Percentiles rank a stretch among this genome's conserved stretches.
Evolutionary conservation across 2,797 vertebrate species (phyloP).

Genomic region (Triplophysa yarkandensis): DNA sequence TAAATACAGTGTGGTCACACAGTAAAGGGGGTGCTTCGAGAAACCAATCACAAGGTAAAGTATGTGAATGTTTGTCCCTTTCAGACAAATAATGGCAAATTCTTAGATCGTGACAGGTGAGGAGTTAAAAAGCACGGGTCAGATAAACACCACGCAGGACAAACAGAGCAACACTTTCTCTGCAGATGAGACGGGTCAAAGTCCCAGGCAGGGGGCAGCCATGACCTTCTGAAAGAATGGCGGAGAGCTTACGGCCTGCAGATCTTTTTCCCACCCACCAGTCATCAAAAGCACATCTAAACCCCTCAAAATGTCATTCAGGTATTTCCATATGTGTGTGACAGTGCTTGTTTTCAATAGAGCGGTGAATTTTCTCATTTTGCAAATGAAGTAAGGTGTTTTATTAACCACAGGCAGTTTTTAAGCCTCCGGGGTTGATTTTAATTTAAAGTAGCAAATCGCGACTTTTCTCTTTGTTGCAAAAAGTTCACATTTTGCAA

Average conservation of each 20-base stretch:
- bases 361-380: neutral
- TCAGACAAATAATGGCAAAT: conserved; percentile 31
- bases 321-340: neutral
- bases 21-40: neutral
- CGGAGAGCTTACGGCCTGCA: conserved; percentile 35
- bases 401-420: neutral
- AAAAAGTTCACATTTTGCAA: neutral
- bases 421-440: neutral
- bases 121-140: conserved; percentile 10
- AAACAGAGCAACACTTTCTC: conserved; percentile 20
- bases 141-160: conserved; percentile 20
- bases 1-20: conserved; percentile 9
- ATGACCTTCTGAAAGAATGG: conserved; percentile 51
- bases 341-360: conserved; percentile 13
- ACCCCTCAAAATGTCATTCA: conserved; percentile 18
- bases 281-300: conserved; percentile 48
- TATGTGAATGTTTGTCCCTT: too few relatives aligned
- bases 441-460: neutral
- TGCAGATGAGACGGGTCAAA: conserved; percentile 31
- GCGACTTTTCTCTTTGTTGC: neutral
- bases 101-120: neutral
- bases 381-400: neutral
- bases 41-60: too few relatives aligned
- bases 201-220: conserved; percentile 36
- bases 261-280: conserved; percentile 21